phyloP scores from a whole-genome alignment of 2,113 vertebrate species.

The Lutjanus erythropterus region DNA sequence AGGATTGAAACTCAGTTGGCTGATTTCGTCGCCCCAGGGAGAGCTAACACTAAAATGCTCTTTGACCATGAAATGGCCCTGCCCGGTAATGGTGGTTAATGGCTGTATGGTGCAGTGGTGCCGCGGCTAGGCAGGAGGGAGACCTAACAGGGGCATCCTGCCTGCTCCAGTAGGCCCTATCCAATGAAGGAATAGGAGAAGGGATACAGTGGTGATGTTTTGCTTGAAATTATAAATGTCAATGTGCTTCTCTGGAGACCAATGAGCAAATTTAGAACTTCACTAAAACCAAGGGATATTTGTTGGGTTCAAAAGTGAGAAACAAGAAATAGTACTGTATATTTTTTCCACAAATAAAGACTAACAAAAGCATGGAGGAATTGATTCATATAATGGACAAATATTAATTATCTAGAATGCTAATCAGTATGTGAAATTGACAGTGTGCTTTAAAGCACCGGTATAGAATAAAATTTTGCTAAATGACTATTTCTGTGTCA shows the following conservation, averaged over 20 bases:
- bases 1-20: conserved; percentile 73
- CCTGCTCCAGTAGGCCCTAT: conserved; percentile 54
- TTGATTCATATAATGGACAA: neutral
- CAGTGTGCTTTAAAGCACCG: neutral
- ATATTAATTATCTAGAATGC: neutral
- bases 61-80: conserved; percentile 86
- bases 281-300: neutral
- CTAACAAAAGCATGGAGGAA: neutral
- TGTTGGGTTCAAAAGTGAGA: neutral
- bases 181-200: conserved; percentile 40
- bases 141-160: conserved; percentile 56
- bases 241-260: conserved; percentile 12
- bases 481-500: neutral
- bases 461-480: neutral
- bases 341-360: neutral
- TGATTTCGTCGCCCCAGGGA: conserved; percentile 75
- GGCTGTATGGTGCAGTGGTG: conserved; percentile 69
- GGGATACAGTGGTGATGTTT: conserved; percentile 51
- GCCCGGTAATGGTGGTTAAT: conserved; percentile 86
- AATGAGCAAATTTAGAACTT: conserved; percentile 19
- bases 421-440: neutral
- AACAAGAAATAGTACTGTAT: neutral
- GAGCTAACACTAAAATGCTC: conserved; percentile 84
- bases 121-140: conserved; percentile 47
- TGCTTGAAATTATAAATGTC: conserved; percentile 62